phyloP scores from a whole-genome alignment of 2,888 invertebrate genomes.

The Meteorus colon region DNA sequence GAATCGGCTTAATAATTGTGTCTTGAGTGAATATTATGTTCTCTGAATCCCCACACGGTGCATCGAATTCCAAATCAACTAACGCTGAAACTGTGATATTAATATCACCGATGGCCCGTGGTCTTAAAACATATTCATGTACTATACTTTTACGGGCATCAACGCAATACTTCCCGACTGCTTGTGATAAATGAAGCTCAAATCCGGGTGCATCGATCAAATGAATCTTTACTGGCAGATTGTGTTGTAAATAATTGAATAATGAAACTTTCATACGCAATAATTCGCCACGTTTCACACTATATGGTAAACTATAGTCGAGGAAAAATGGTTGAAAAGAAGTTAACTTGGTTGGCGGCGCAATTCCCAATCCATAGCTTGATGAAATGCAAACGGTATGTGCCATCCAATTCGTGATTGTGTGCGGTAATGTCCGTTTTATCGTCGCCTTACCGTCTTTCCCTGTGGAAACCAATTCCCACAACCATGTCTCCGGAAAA shows the following conservation, averaged over 20 bases:
- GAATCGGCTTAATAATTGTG: slow-evolving; percentile 78
- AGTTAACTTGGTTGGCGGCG: slow-evolving; percentile 72
- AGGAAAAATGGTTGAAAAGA: slow-evolving; percentile 85
- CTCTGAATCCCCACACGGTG: slow-evolving; percentile 72
- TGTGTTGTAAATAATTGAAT: slow-evolving; percentile 83
- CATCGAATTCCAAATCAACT: slow-evolving; percentile 72
- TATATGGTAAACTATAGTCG: slow-evolving; percentile 81
- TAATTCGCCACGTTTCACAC: slow-evolving; percentile 80
- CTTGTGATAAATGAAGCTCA: slow-evolving; percentile 59
- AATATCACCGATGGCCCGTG: slow-evolving; percentile 72
- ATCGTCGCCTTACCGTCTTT: slow-evolving; percentile 69
- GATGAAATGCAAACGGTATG: slow-evolving; percentile 76
- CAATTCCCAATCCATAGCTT: slow-evolving; percentile 75
- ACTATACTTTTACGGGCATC: slow-evolving; percentile 64
- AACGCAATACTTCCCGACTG: slow-evolving; percentile 61
- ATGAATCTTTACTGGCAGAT: slow-evolving; percentile 76
- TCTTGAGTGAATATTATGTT: slow-evolving; percentile 73
- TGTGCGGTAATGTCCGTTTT: slow-evolving; percentile 75
- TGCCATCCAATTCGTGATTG: slow-evolving; percentile 79
- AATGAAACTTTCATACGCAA: slow-evolving; percentile 80
- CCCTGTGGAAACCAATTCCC: slow-evolving; percentile 76
- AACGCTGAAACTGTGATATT: slow-evolving; percentile 76
- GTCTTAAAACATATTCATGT: slow-evolving; percentile 64
- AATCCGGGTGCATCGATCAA: slow-evolving; percentile 62
- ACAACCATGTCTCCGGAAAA: slow-evolving; percentile 81